Conservation (phyloP, 2,797 vertebrate species). For the Ispidina picta region DNA sequence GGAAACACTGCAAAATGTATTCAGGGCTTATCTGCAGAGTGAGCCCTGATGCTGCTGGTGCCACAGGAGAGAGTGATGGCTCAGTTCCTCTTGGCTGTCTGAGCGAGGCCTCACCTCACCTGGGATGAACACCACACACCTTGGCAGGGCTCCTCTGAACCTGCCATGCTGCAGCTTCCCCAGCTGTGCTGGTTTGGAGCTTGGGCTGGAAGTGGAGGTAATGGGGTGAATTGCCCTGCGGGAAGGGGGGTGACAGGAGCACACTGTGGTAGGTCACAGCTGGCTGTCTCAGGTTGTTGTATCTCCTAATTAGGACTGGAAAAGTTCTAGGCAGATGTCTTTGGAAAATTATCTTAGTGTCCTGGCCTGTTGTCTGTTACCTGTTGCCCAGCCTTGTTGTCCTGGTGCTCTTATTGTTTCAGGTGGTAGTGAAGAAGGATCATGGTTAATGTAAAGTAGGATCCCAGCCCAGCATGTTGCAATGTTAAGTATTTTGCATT, state of each 20-base stretch:
- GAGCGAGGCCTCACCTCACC: neutral
- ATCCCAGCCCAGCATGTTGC: neutral
- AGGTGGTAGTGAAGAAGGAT: neutral
- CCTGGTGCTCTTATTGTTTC: neutral
- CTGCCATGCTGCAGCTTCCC: neutral
- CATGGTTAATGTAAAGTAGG: neutral
- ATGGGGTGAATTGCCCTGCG: neutral
- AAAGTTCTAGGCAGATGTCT: neutral
- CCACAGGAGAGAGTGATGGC: neutral
- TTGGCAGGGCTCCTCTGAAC: neutral
- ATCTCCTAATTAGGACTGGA: neutral
- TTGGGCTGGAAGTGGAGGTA: neutral
- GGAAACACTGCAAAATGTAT: neutral
- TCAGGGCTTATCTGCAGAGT: neutral
- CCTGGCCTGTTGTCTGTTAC: neutral
- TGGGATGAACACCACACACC: neutral
- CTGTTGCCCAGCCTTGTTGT: neutral
- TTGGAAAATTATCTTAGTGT: neutral
- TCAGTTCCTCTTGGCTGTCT: neutral
- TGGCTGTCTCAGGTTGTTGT: neutral
- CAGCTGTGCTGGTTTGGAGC: neutral
- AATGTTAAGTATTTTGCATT: slow-evolving; percentile 8
- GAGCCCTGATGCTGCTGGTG: fast-evolving
- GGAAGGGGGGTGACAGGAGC: fast-evolving
- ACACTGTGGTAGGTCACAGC: neutral